Conservation (phyloP, 2,113 vertebrate genomes). For the Oreocharis arfaki region DNA sequence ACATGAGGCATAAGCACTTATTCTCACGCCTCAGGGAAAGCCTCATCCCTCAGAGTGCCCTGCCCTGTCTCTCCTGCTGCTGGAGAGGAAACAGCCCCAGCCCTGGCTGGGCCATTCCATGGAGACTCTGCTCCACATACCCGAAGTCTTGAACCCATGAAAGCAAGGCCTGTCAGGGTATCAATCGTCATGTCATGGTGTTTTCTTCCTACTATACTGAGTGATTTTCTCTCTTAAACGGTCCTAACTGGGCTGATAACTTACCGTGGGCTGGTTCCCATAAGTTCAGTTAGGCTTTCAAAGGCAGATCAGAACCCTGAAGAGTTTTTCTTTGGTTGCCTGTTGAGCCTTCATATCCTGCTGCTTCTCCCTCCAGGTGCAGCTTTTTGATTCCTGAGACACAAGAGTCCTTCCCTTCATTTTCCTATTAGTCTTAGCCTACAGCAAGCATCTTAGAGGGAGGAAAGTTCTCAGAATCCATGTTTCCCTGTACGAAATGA, state of each 20-base stretch:
- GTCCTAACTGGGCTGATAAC: background rate
- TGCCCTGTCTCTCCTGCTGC: background rate
- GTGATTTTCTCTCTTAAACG: background rate
- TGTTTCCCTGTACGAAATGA: background rate
- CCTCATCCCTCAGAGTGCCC: fast-evolving
- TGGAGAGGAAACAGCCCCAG: background rate
- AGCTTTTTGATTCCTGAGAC: background rate
- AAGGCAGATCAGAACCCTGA: background rate
- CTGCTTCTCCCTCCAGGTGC: background rate
- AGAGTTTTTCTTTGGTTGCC: background rate
- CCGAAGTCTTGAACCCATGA: fast-evolving
- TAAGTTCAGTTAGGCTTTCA: background rate
- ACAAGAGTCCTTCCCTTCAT: background rate
- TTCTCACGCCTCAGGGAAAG: background rate
- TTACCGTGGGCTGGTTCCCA: background rate
- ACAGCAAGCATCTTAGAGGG: background rate
- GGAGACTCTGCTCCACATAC: background rate
- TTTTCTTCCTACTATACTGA: fast-evolving
- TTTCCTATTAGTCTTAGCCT: background rate
- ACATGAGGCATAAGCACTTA: fast-evolving
- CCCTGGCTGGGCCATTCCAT: background rate
- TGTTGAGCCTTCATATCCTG: background rate
- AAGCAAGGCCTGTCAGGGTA: background rate
- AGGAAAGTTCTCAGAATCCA: background rate
- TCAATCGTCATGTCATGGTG: background rate